Evolutionary conservation across 2,113 vertebrate species (phyloP), one percentile per base, ranked within the genome.

Genomic region (Festucalex cinctus): DNA sequence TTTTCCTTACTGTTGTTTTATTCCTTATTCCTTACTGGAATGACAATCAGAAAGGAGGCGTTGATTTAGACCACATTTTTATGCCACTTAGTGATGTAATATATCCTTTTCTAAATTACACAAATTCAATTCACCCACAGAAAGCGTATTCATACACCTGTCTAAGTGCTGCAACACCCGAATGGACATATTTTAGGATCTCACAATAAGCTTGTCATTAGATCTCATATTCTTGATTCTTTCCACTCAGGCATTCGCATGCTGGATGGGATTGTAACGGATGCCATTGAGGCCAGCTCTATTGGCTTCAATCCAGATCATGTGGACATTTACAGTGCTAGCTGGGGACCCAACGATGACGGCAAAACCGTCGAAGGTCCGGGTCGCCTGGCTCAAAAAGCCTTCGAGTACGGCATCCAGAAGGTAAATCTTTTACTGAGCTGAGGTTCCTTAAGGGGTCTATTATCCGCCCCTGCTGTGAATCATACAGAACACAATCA

Each of bases 321-420:
- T 0, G 95, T 98, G 83, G 94, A 99, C 84, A 99, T 99, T 88
- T 99, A 98, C 86, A 99, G 97, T 44, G 97, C 97, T 36, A 98
- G 96, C 83, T 98, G 97, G 97, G 97, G 97, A 10, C 97, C 97
- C 26, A 99, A 99, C 0, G 97, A 98, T 9, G 97, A 99, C 1
- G 97, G 97, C 1, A 98, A 98, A 90, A 99, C 97, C 0, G 97
- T 99, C 62, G 97, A 99, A 80, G 97, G 97, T 0, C 97, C 97
- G 0, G 96, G 97, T 0, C 92, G 95, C 12, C 87, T 99, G 71
- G 97, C 97, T 22, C 94, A 96, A 84, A 99, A 98, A 82, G 97
- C 97, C 60, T 99, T 99, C 41, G 96, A 98, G 77, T 97, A 97
- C 28, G 97, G 97, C 8, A 97, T 99, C 71, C 94, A 94, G 74